Evolutionary conservation across 2,888 invertebrate species (phyloP).

Genomic region (Dryobotodes eremita): DNA sequence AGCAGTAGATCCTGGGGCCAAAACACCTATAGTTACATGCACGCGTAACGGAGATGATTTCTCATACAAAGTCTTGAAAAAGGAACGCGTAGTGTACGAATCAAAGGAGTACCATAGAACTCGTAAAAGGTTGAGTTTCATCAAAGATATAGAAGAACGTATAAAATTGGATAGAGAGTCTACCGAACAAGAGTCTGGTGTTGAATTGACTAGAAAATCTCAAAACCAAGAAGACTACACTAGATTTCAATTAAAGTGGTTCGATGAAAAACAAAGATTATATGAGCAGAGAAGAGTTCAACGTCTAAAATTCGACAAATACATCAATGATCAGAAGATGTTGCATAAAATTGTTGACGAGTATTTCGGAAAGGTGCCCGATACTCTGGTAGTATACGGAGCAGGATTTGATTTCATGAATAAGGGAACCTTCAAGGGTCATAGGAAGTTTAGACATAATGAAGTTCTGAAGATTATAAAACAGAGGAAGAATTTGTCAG

Average conservation of each 20-base stretch:
- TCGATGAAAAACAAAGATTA: not conserved
- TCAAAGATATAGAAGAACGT: not conserved
- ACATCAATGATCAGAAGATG: conserved; percentile 19
- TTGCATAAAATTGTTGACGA: conserved; percentile 9
- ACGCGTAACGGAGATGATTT: too few species aligned
- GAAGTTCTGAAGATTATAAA: conserved; percentile 11
- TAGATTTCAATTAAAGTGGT: not conserved
- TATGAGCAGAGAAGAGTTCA: not conserved
- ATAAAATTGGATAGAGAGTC: not conserved
- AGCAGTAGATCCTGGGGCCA: too few species aligned
- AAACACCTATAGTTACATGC: too few species aligned
- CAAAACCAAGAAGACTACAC: not conserved
- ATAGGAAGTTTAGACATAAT: conserved; percentile 9
- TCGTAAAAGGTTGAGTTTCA: not conserved
- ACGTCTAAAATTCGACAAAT: conserved; percentile 18
- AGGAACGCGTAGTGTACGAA: not conserved
- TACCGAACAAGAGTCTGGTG: not conserved
- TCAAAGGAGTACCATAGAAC: not conserved
- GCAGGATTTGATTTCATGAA: conserved; percentile 22
- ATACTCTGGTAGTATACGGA: conserved; percentile 14
- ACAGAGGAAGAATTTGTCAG: conserved; percentile 8
- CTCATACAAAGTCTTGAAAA: too few species aligned
- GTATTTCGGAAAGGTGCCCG: conserved; percentile 22
- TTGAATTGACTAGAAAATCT: not conserved
- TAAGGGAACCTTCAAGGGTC: not conserved